Base-by-base conservation (phyloP, 2,113 vertebrate genomes). In the Cathartes aura region DNA sequence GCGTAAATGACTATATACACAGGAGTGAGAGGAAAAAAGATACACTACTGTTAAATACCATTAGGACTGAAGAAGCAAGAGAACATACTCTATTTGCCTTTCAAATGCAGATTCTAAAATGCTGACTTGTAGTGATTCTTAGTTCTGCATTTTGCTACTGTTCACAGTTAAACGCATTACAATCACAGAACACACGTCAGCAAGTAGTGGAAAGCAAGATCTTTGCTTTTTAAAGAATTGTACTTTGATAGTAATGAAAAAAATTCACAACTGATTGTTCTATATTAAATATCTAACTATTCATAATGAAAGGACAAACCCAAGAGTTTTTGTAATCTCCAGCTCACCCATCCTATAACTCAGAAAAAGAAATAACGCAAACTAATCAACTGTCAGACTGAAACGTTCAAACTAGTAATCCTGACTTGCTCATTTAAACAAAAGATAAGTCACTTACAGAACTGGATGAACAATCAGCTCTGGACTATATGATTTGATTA, bases 401-500 rank as follows among this genome's bases (percentile, higher is more conserved):
- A 84, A 96, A 87, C 13, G 40, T 45, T 82, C 72, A 64, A 94
- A 75, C 27, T 60, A 52, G 34, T 15, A 87, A 81, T 38, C 42
- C 68, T 76, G 58, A 80, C 18, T 72, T 64, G 45, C 21, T 81
- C 18, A 73, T 83, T 95, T 59, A 88, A 91, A 96, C 6, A 58
- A 85, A 95, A 94, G 6, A 0, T 48, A 84, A 40, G 38, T 78
- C 78, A 99, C 99, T 99, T 98, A 99, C 99, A 99, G 98, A 60
- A 99, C 98, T 10, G 99, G 99, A 96, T 99, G 99, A 78, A 99
- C 99, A 36, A 99, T 99, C 96, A 99, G 99, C 97, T 99, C 99
- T 19, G 99, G 99, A 96, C 99, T 99, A 95, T 99, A 99, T 2
- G 99, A 99, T 96, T 99, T 99, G 97, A 99, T 99, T 70, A 99